A percentile compares a stretch with the other conserved stretches of the same genome.
Evolutionary conservation across 2,888 invertebrate genomes (phyloP).

Genomic region (Dolichopus griseipennis): DNA sequence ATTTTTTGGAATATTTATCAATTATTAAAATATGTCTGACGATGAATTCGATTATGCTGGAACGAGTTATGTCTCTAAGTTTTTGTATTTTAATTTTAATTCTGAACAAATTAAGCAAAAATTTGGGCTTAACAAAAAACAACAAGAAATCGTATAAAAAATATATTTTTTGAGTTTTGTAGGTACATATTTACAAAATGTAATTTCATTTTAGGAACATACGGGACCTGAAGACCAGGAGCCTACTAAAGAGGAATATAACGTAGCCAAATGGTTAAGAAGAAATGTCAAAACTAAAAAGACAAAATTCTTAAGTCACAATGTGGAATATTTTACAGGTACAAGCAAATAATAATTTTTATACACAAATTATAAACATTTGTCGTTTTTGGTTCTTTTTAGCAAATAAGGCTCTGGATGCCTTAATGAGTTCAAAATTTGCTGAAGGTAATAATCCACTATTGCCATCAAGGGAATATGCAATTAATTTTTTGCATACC

Average conservation of each 20-base stretch:
- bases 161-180: too few species aligned
- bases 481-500: slow-evolving; percentile 67
- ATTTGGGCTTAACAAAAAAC: not conserved
- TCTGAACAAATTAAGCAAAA: not conserved
- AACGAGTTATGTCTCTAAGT: not conserved
- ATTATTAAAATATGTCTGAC: not conserved
- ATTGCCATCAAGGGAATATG: slow-evolving; percentile 73
- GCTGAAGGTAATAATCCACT: slow-evolving; percentile 63
- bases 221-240: slow-evolving; percentile 44
- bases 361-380: slow-evolving; percentile 19
- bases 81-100: not conserved
- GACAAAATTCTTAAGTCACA: slow-evolving; percentile 91
- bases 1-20: not conserved
- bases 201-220: slow-evolving; percentile 34
- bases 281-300: slow-evolving; percentile 90
- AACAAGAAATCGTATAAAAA: not conserved
- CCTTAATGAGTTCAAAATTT: slow-evolving; percentile 84
- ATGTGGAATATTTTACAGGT: slow-evolving; percentile 95
- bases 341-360: slow-evolving; percentile 22
- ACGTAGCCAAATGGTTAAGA: slow-evolving; percentile 88
- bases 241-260: slow-evolving; percentile 82
- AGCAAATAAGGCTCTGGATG: slow-evolving; percentile 85
- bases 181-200: not conserved
- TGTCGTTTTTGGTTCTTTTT: slow-evolving; percentile 22
- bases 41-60: not conserved